Evolutionary conservation across 35 echinoderm and acorn worm genomes (phyloP), one percentile per base, ranked within the genome.

Genomic region (Nesometra sesokonis): DNA sequence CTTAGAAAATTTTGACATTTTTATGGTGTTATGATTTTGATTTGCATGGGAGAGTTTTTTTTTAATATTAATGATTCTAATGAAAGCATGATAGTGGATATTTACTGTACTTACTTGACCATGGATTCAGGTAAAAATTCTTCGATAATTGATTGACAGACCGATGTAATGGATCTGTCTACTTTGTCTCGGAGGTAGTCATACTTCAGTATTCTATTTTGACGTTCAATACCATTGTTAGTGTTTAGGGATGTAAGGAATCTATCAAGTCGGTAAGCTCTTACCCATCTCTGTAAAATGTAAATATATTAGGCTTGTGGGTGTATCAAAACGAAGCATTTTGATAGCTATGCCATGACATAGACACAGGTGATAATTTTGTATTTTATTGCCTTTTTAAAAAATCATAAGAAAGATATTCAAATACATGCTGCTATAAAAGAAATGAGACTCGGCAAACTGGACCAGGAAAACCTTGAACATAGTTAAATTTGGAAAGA

Each of bases 261-360:
- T 32, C 86, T 88, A 31, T 88, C 78, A 32, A 33, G 32, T 78
- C 57, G 36, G 34, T 79, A 88, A 30, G 47, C 36, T 31, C 34
- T 32, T 52, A 67, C 78, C 86, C 86, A 88, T 34, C 86, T 80
- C 86, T 88, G 78, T 78, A 43, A 15, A 43, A 43, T 43, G 15
- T 43, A 43, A 43, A 7, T 7, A 43, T 43, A 7, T 43, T 43
- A 43, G 39, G 15, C 15, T 4, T 43, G 39, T 43, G 15, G 4
- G 39, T 43, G 39, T 43, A n/a, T n/a, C n/a, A n/a, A n/a, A n/a
- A n/a, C n/a, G n/a, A n/a, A n/a, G n/a, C n/a, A n/a, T n/a, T n/a
- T n/a, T n/a, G n/a, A n/a, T n/a, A n/a, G n/a, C n/a, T n/a, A n/a
- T n/a, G n/a, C n/a, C n/a, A n/a, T n/a, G n/a, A n/a, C n/a, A n/a